Evolutionary conservation across 64 coral and sea anemone species (phyloP), one percentile per base, ranked within the genome.

Genomic region (Montipora cactus): DNA sequence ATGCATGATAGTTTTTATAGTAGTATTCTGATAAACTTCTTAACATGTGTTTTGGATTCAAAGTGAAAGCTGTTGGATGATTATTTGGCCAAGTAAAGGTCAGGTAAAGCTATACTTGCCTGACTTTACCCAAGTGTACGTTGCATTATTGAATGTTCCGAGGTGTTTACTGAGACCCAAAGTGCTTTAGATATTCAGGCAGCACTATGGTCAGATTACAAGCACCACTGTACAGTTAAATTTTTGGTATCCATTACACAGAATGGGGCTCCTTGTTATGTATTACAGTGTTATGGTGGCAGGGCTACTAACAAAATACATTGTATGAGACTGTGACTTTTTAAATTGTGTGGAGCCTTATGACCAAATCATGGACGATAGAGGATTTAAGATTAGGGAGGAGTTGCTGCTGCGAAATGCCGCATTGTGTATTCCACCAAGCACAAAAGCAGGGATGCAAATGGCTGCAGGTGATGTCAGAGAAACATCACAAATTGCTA

Each of bases 181-280:
- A 53, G 5, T 53, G 51, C 51, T 83, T 57, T 83, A 15, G 90
- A 78, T 66, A 82, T 92, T 7, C 70, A 77, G 19, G 90, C 90
- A 59, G 81, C 71, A 16, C 51, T 92, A 8, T 86, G 90, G 90
- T 92, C 90, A 11, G 90, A 84, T 45, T 92, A 92, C 71, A 84
- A 86, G 25, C 90, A 85, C 13, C 80, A 92, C 12, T 77, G 51
- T 66, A 92, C 71, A 75, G 12, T 92, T 11, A 85, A 92, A 20
- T 76, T 92, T 46, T 28, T 92, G 49, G 53, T 92, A 18, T 80
- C 48, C 3, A 86, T 92, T 59, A 92, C 71, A 46, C 48, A 67
- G 12, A 92, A 77, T 48, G 90, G 81, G 1, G 70, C 69, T 21
- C 49, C 50, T 1, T 85, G 9, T 13, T 92, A 77, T 76, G 19